Evolutionary conservation across 2,888 invertebrate species (phyloP), one percentile per base, ranked within the genome.

Genomic region (Drosophila demipolita): DNA sequence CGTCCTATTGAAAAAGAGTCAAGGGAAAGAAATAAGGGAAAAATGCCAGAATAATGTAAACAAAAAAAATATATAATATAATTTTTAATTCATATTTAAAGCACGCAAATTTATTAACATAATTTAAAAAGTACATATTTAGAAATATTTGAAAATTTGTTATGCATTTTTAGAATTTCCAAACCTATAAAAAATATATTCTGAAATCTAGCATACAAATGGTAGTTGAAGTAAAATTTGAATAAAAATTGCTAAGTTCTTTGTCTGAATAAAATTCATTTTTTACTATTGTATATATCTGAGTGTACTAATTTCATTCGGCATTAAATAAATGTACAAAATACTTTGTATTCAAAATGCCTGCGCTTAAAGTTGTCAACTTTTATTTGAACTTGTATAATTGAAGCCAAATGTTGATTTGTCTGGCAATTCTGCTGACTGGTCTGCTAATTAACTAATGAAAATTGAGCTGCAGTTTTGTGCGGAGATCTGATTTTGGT

Each of bases 361-460:
- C 1, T 26, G 36, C 17, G 8, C 2, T 45, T 23, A 20, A 1
- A 8, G 35, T 11, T 23, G 8, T 23, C 15, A 33, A 15, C 4
- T 33, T 45, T 23, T 15, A 20, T 17, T 17, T 38, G 11, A 9
- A 7, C 20, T 33, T 5, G 17, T n/a, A 15, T 58, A 23, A 54
- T 55, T 32, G 38, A 29, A 45, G 12, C 49, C 38, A 35, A 66
- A 62, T 53, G 53, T 36, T 42, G 33, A 6, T 54, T 48, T 11
- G 33, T 35, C 38, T 32, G 35, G 40, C 12, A 68, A 48, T 45
- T 58, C 55, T 29, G 60, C 62, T 64, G 55, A 70, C 84, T 68
- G 54, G 54, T 6, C 55, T 81, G 67, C 82, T 82, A 84, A 84
- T 84, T 89, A 84, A 87, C 89, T 84, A 89, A 84, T 84, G 85